phyloP scores from a whole-genome alignment of 2,888 invertebrate species.

The Eilema depressum region DNA sequence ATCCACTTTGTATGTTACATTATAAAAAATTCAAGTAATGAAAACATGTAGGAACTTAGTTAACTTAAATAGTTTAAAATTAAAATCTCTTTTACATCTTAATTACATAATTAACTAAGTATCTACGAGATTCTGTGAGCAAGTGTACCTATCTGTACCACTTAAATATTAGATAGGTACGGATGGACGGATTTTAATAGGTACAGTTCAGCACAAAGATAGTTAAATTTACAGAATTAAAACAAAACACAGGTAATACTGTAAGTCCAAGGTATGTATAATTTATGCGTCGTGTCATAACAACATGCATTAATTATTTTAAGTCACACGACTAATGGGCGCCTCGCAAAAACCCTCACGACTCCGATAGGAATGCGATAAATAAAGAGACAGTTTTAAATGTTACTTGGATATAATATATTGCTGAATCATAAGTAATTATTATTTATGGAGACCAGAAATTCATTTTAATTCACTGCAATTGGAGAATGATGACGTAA shows the following conservation, averaged over 20 bases:
- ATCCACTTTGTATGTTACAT: too few relatives aligned
- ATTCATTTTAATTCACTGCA: not conserved
- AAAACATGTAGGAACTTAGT: not conserved
- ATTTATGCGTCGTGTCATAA: constrained; percentile 39
- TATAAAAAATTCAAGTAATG: not conserved
- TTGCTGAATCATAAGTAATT: not conserved
- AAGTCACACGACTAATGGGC: constrained; percentile 23
- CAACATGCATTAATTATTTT: constrained; percentile 38
- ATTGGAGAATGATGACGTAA: constrained; percentile 1
- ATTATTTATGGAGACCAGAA: constrained; percentile 4
- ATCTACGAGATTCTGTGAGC: too few relatives aligned
- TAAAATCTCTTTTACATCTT: not conserved
- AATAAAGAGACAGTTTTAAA: constrained; percentile 33
- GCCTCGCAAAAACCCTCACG: constrained; percentile 41
- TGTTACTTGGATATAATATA: not conserved
- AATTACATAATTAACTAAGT: not conserved
- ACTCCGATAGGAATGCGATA: constrained; percentile 36
- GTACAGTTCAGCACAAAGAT: too few relatives aligned
- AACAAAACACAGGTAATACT: not conserved
- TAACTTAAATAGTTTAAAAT: not conserved
- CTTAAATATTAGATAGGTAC: too few relatives aligned
- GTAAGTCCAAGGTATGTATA: not conserved
- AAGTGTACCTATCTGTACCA: too few relatives aligned
- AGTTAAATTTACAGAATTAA: not conserved
- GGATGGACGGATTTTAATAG: too few relatives aligned